Conservation (phyloP, 2,888 invertebrate genomes). For the Alloplasta piceator region DNA sequence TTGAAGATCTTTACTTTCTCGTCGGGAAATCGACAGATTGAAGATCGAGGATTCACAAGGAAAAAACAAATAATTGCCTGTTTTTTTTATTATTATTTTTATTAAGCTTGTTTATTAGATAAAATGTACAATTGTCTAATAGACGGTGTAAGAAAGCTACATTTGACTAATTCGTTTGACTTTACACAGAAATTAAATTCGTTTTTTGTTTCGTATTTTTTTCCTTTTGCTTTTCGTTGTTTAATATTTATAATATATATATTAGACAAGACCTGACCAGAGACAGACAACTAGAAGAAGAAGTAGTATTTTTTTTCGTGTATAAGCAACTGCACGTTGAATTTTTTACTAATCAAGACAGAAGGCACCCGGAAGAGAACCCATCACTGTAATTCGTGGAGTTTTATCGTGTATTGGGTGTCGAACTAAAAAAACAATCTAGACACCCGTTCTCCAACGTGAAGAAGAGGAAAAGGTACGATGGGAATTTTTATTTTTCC, state of each 20-base stretch:
- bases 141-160: slow-evolving; percentile 79
- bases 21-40: neutral
- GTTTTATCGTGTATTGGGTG: neutral
- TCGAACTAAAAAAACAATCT: slow-evolving; percentile 1
- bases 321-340: slow-evolving; percentile 54
- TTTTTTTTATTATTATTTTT: slow-evolving; percentile 65
- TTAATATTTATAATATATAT: slow-evolving; percentile 70
- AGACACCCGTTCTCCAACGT: slow-evolving; percentile 40
- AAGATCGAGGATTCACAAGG: neutral
- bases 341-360: slow-evolving; percentile 44
- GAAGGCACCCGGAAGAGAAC: slow-evolving; percentile 67
- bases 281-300: slow-evolving; percentile 68
- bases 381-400: slow-evolving; percentile 40
- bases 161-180: slow-evolving; percentile 82
- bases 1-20: too few relatives aligned
- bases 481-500: neutral
- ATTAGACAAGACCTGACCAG: slow-evolving; percentile 82
- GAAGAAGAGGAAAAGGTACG: slow-evolving; percentile 61
- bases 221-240: slow-evolving; percentile 28
- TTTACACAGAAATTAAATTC: slow-evolving; percentile 81
- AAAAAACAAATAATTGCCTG: neutral
- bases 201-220: slow-evolving; percentile 35
- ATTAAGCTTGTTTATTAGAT: slow-evolving; percentile 80
- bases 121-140: slow-evolving; percentile 82
- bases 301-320: slow-evolving; percentile 48